Evolutionary conservation across 64 coral and sea anemone genomes (phyloP), one percentile per base, ranked within the genome.

Genomic region (Stylophora pistillata): DNA sequence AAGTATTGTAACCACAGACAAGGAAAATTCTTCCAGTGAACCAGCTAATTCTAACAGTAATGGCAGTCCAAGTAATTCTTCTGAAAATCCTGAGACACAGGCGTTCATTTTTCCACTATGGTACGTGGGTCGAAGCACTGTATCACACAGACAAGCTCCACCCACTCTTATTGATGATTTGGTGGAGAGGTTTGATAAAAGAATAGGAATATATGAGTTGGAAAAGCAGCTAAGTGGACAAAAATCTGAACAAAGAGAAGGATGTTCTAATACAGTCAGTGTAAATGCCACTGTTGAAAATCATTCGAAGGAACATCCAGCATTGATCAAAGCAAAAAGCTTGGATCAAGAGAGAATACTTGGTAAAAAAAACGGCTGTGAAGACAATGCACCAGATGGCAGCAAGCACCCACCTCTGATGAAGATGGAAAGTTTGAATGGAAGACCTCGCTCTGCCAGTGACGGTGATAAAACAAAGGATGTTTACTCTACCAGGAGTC

Each of bases 91-190:
- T 29, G 89, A 72, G 2, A 26, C 32, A 10, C 29, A 77, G 17
- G 80, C 72, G 3, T 83, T 92, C 28, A 27, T 87, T 13, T 98
- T 92, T 73, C 81, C 86, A 15, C 53, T 98, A 52, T 91, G 86
- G 73, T 98, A 98, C 84, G 78, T 98, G 23, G 96, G 96, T 14
- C 94, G 53, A 76, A 75, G 95, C 5, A 86, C 74, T 32, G 96
- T 98, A 0, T 98, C 96, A 14, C 96, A 98, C n/a, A 77, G 93
- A 25, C 93, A 92, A 85, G 96, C 96, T 13, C 96, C 96, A 15
- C 93, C 92, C 2, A 95, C 92, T 14, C 61, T 98, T 30, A 90
- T 98, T 61, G 96, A 98, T 59, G 87, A 89, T 18, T 94, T 90
- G 31, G 96, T 98, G 2, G 86, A 92, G 28, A 74, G 72, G 52